phyloP scores from a whole-genome alignment of 2,797 vertebrate species.

The Enteromius mattozi region DNA sequence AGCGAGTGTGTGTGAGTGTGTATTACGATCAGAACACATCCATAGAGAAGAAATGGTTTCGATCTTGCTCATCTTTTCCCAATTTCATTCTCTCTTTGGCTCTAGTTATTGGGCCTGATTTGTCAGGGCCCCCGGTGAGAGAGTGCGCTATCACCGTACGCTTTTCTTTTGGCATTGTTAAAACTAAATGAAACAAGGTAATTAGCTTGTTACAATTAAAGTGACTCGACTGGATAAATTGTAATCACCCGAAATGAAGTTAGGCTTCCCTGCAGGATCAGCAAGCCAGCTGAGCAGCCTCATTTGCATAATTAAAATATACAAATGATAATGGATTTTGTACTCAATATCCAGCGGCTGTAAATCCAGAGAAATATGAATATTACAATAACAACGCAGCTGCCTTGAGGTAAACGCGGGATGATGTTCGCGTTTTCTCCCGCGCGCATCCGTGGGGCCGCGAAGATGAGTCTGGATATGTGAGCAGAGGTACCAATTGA shows the following conservation, averaged over 20 bases:
- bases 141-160: conserved; percentile 82
- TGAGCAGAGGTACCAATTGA: conserved; percentile 74
- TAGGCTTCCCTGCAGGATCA: conserved; percentile 97
- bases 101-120: conserved; percentile 56
- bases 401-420: conserved; percentile 87
- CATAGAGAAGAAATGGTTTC: background rate
- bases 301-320: conserved; percentile 99
- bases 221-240: conserved; percentile 99
- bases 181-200: conserved; percentile 99
- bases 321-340: conserved; percentile 99
- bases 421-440: conserved; percentile 73
- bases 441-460: conserved; percentile 62
- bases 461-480: conserved; percentile 83
- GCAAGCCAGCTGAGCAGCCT: conserved; percentile 98
- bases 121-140: conserved; percentile 54
- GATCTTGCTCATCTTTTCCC: conserved; percentile 25
- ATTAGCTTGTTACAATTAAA: conserved; percentile 99
- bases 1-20: background rate
- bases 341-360: conserved; percentile 99
- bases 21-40: background rate
- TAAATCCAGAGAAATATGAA: conserved; percentile 98
- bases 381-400: conserved; percentile 95
- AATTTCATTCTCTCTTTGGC: conserved; percentile 34
- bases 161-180: conserved; percentile 95
- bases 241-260: conserved; percentile 99